These are phyloP conservation scores for Drosophila imparisetae DNA, from an alignment of 2,888 invertebrate genomes.

Conservation along the genomic window DNA sequence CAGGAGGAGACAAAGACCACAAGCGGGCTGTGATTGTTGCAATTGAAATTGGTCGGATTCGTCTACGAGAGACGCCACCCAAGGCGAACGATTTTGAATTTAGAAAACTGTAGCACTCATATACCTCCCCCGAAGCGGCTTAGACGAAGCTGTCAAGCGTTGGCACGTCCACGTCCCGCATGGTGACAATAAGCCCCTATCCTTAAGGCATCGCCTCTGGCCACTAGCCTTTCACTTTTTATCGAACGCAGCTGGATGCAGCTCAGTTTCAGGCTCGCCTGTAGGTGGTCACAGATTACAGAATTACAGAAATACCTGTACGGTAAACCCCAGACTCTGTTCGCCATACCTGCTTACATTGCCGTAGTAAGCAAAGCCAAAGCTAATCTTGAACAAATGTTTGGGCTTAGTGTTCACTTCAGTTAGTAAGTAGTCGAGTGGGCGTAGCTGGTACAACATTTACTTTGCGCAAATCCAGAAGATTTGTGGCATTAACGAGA, in stretches of 20 bases:
- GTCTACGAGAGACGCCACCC: constrained; percentile 55
- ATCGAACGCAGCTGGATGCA: constrained; percentile 54
- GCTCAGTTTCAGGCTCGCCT: not conserved
- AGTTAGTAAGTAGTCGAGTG: constrained; percentile 29
- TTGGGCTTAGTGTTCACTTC: constrained; percentile 39
- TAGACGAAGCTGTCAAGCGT: constrained; percentile 52
- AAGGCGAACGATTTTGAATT: constrained; percentile 46
- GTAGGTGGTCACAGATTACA: constrained; percentile 57
- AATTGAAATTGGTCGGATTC: constrained; percentile 10
- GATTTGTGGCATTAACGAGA: constrained; percentile 64
- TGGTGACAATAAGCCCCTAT: constrained; percentile 49
- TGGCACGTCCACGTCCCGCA: constrained; percentile 64
- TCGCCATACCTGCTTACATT: constrained; percentile 29
- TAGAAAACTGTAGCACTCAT: constrained; percentile 39
- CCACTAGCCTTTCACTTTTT: constrained; percentile 64
- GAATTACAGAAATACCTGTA: constrained; percentile 22
- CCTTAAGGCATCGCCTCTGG: not conserved
- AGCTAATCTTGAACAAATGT: constrained; percentile 60
- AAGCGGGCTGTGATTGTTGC: constrained; percentile 40
- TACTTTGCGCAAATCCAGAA: constrained; percentile 59
- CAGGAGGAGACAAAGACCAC: constrained; percentile 27
- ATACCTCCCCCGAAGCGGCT: constrained; percentile 37
- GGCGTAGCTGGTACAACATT: constrained; percentile 54
- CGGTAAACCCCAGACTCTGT: not conserved
- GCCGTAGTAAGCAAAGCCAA: constrained; percentile 11